Percentiles rank a stretch among this genome's conserved stretches.
Conservation (phyloP, 2,797 vertebrate genomes). For the Poecilia picta region DNA sequence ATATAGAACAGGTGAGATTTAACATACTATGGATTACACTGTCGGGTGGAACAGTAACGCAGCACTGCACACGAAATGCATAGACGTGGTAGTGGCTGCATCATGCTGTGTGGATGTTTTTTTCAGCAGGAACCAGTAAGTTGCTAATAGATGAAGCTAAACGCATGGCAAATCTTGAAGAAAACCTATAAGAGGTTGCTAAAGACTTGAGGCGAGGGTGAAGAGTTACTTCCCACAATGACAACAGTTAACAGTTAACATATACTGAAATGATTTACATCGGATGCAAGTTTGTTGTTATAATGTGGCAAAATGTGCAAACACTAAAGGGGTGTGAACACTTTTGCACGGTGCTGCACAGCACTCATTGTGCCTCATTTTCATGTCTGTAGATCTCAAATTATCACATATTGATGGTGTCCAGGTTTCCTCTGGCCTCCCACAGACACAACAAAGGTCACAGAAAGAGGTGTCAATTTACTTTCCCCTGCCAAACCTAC, state of each 20-base stretch:
- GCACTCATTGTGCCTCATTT: conserved; percentile 3
- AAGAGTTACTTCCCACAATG: neutral
- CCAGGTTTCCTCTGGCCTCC: conserved; percentile 52
- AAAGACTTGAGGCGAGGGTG: neutral
- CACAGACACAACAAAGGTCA: conserved; percentile 59
- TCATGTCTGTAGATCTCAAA: conserved; percentile 28
- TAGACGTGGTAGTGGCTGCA: neutral
- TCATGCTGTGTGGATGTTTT: neutral
- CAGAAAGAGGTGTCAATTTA: conserved; percentile 47
- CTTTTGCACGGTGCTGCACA: neutral
- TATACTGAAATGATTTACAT: neutral
- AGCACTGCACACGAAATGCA: neutral
- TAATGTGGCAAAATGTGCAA: neutral
- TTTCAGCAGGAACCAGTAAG: neutral
- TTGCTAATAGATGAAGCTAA: neutral
- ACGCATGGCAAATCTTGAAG: neutral
- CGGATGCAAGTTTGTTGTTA: neutral
- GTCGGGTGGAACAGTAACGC: neutral
- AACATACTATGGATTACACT: neutral
- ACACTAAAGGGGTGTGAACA: neutral
- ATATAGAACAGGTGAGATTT: neutral
- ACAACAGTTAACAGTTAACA: neutral
- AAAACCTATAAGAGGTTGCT: neutral
- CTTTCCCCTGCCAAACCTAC: conserved; percentile 32
- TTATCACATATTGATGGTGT: conserved; percentile 45